Percentiles rank a stretch among this genome's conserved stretches.
These are phyloP conservation scores for Drosophila tanythrix DNA, from an alignment of 2,888 invertebrate genomes.

Conservation along the genomic window DNA sequence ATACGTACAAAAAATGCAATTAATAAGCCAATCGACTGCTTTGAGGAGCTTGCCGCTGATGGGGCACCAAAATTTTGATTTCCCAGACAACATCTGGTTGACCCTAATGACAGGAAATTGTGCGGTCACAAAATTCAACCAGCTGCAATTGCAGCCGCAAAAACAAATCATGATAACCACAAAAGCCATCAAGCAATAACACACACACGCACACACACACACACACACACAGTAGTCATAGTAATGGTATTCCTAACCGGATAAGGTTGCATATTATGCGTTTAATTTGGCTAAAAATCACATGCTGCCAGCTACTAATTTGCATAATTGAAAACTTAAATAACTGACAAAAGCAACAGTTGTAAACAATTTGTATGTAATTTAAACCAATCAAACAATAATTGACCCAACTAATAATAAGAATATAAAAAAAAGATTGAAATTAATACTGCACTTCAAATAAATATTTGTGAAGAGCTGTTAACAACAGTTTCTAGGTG, in stretches of 20 bases:
- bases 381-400: not conserved
- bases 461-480: not conserved
- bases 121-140: conserved; percentile 54
- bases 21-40: conserved; percentile 59
- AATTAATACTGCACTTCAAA: not conserved
- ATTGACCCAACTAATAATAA: not conserved
- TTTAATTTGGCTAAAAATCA: conserved; percentile 61
- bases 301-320: conserved; percentile 39
- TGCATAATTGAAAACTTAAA: conserved; percentile 71
- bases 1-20: conserved; percentile 46
- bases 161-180: conserved; percentile 77
- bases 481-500: not conserved
- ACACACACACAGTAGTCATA: not conserved
- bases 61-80: conserved; percentile 55
- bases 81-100: conserved; percentile 58
- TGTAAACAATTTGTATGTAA: conserved; percentile 1
- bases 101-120: conserved; percentile 81
- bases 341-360: conserved; percentile 3
- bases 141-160: conserved; percentile 57
- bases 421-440: not conserved
- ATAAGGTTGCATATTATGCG: conserved; percentile 49
- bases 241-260: conserved; percentile 12
- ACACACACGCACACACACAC: conserved; percentile 8
- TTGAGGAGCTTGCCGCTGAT: conserved; percentile 39
- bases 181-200: conserved; percentile 58